phyloP scores from a whole-genome alignment of 2,113 vertebrate genomes.

The Serilophus lunatus region DNA sequence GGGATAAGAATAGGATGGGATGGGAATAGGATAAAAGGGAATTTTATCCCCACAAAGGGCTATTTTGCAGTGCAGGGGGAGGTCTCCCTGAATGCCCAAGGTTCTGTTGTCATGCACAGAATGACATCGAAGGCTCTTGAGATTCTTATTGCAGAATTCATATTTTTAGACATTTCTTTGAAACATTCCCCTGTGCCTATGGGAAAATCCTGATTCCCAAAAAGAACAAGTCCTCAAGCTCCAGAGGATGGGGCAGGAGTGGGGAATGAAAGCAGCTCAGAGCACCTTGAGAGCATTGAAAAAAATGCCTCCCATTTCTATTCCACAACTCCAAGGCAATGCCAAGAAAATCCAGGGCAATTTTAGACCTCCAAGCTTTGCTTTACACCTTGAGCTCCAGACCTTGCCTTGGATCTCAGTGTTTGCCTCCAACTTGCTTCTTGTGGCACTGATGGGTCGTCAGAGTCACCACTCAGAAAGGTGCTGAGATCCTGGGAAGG shows the following conservation, averaged over 20 bases:
- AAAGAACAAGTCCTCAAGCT: neutral
- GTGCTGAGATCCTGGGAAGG: neutral
- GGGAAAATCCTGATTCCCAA: neutral
- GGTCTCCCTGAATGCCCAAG: neutral
- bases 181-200: fast-evolving
- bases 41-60: fast-evolving
- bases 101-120: fast-evolving
- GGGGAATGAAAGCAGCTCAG: neutral
- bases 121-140: fast-evolving
- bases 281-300: fast-evolving
- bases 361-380: neutral
- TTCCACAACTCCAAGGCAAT: fast-evolving
- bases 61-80: neutral
- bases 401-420: neutral
- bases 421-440: neutral
- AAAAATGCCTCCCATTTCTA: neutral
- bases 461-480: fast-evolving
- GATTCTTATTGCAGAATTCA: neutral
- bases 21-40: neutral
- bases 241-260: neutral
- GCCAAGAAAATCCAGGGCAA: neutral
- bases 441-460: fast-evolving
- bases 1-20: no score
- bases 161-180: neutral
- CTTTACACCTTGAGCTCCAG: fast-evolving